A percentile compares a stretch with the other conserved stretches of the same genome.
phyloP scores from a whole-genome alignment of 2,888 invertebrate species.

The Hoplodrina ambigua region DNA sequence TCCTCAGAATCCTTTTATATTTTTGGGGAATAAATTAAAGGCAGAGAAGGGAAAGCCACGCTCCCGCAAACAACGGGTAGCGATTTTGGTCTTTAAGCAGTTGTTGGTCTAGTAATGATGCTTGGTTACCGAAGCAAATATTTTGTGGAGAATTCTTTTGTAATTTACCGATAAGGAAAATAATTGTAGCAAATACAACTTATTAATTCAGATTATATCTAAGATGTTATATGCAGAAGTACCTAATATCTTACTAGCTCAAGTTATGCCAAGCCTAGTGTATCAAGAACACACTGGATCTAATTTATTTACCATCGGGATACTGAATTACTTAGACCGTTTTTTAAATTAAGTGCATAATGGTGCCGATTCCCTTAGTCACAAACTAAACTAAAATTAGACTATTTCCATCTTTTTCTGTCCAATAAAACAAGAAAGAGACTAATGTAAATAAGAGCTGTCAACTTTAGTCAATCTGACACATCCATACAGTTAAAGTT shows the following conservation, averaged over 20 bases:
- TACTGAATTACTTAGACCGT: background rate
- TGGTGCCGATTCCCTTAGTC: too few relatives aligned
- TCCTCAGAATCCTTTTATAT: conserved; percentile 90
- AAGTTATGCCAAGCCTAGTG: background rate
- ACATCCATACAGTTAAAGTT: too few relatives aligned
- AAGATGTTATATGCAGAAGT: background rate
- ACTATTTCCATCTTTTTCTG: too few relatives aligned
- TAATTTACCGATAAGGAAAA: conserved; percentile 27
- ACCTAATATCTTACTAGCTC: background rate
- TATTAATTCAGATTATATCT: background rate
- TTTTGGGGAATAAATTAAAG: conserved; percentile 89
- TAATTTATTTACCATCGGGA: background rate
- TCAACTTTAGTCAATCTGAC: too few relatives aligned
- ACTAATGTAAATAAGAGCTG: too few relatives aligned
- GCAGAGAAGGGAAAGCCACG: conserved; percentile 80
- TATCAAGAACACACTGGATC: background rate
- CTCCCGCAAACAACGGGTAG: conserved; percentile 82
- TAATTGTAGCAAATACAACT: background rate
- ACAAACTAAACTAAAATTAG: too few relatives aligned
- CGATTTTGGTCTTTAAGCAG: conserved; percentile 81
- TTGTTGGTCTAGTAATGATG: conserved; percentile 67
- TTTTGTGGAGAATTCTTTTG: conserved; percentile 23
- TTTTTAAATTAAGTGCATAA: background rate
- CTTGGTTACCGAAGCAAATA: conserved; percentile 56
- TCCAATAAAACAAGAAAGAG: too few relatives aligned